A percentile compares a stretch with the other conserved stretches of the same genome.
These are phyloP conservation scores for Drosophila mulleri DNA, from an alignment of 2,888 invertebrate species.

Conservation along the genomic window DNA sequence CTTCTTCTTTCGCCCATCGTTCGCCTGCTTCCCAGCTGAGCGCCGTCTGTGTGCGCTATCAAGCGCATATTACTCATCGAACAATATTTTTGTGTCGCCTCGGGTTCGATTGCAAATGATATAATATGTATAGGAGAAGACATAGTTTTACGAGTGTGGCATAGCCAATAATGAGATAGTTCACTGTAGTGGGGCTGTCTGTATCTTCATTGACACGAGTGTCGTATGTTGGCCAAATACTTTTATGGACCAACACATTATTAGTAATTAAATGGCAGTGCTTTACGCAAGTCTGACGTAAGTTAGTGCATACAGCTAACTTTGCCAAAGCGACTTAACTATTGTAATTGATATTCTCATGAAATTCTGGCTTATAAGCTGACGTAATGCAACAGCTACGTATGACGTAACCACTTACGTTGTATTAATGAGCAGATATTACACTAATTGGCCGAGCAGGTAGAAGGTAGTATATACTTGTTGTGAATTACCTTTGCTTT, in stretches of 20 bases:
- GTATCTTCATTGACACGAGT: not conserved
- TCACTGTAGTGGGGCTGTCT: not conserved
- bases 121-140: constrained; percentile 28
- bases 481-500: not conserved
- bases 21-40: constrained; percentile 23
- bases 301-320: not conserved
- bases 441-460: not conserved
- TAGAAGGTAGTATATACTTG: not conserved
- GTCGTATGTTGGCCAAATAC: not conserved
- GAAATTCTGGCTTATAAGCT: not conserved
- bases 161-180: constrained; percentile 57
- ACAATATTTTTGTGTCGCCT: constrained; percentile 67
- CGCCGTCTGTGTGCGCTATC: constrained; percentile 61
- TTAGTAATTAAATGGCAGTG: constrained; percentile 38
- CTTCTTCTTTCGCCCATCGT: not conserved
- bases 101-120: constrained; percentile 43
- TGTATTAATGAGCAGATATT: not conserved
- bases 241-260: constrained; percentile 32
- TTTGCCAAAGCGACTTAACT: not conserved
- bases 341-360: constrained; percentile 27
- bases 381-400: constrained; percentile 10
- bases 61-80: constrained; percentile 75
- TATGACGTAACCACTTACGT: not conserved
- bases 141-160: constrained; percentile 46
- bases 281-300: constrained; percentile 15